Conservation (phyloP, 2,888 invertebrate species). For the Sinelater perroti region DNA sequence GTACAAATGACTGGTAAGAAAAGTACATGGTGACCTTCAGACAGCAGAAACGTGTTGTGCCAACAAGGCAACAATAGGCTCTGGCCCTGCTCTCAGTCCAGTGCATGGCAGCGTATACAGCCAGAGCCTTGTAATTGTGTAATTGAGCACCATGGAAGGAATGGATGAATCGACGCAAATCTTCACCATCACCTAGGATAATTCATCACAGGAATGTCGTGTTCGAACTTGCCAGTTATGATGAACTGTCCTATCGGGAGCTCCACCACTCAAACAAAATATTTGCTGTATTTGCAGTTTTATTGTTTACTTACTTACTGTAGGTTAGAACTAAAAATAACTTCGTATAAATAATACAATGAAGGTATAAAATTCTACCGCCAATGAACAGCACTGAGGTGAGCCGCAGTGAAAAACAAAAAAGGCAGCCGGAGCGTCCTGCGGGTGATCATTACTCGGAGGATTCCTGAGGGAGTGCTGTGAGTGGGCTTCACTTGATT, state of each 20-base stretch:
- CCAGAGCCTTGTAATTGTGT: slow-evolving; percentile 46
- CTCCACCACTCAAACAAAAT: slow-evolving; percentile 39
- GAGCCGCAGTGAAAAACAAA: slow-evolving; percentile 45
- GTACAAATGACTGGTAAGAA: slow-evolving; percentile 5
- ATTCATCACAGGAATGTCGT: too few species aligned
- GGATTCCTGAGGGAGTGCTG: slow-evolving; percentile 53
- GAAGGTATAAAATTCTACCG: slow-evolving; percentile 11
- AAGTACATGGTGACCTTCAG: slow-evolving; percentile 20
- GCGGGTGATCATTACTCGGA: slow-evolving; percentile 50
- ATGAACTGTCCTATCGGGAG: slow-evolving; percentile 1
- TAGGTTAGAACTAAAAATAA: slow-evolving; percentile 25
- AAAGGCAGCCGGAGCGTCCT: slow-evolving; percentile 34
- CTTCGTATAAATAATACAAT: slow-evolving; percentile 25
- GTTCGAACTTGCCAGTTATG: not conserved
- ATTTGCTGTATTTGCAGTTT: not conserved
- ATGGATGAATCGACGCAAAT: slow-evolving; percentile 64
- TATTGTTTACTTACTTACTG: slow-evolving; percentile 14
- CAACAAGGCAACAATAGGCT: slow-evolving; percentile 49
- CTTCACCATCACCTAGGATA: slow-evolving; percentile 50
- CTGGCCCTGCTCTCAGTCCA: slow-evolving; percentile 53
- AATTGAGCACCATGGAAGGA: slow-evolving; percentile 77
- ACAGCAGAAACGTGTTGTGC: slow-evolving; percentile 40
- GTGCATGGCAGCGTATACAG: slow-evolving; percentile 51
- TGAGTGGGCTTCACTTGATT: slow-evolving; percentile 52
- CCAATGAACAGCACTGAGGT: slow-evolving; percentile 39